Conservation (phyloP, 2,797 vertebrate species). For the Tauraco hartlaubi region DNA sequence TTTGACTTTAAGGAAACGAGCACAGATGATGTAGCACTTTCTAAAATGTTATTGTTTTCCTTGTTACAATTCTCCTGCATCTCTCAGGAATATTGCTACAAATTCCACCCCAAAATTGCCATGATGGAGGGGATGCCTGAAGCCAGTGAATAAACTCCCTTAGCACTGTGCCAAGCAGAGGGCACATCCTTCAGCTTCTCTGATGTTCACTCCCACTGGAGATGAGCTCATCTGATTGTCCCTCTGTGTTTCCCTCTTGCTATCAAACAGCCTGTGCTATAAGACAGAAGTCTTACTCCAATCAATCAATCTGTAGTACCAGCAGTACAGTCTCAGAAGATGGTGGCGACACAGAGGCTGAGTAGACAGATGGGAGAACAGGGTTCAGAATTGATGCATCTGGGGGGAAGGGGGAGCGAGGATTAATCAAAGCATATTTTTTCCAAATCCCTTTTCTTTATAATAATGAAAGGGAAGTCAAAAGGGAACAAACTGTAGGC, state of each 20-base stretch:
- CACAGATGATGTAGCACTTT: background rate
- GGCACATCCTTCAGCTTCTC: background rate
- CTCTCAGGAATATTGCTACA: background rate
- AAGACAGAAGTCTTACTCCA: background rate
- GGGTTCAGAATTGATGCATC: background rate
- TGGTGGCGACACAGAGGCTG: background rate
- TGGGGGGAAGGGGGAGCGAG: rapidly evolving
- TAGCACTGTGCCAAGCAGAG: background rate
- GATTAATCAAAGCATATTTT: background rate
- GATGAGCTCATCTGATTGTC: background rate
- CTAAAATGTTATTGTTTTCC: background rate
- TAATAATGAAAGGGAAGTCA: background rate
- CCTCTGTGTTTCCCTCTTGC: background rate
- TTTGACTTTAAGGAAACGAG: background rate
- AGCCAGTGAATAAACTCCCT: background rate
- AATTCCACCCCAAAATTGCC: background rate
- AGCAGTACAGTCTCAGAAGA: background rate
- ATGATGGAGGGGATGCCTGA: background rate
- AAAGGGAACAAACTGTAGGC: background rate
- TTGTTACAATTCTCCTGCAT: background rate
- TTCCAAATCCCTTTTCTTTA: background rate
- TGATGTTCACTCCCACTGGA: background rate
- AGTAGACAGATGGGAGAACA: background rate
- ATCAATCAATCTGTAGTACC: background rate
- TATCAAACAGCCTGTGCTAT: background rate